Base-by-base conservation (phyloP, 2,113 vertebrate genomes). In the Isichthys henryi region DNA sequence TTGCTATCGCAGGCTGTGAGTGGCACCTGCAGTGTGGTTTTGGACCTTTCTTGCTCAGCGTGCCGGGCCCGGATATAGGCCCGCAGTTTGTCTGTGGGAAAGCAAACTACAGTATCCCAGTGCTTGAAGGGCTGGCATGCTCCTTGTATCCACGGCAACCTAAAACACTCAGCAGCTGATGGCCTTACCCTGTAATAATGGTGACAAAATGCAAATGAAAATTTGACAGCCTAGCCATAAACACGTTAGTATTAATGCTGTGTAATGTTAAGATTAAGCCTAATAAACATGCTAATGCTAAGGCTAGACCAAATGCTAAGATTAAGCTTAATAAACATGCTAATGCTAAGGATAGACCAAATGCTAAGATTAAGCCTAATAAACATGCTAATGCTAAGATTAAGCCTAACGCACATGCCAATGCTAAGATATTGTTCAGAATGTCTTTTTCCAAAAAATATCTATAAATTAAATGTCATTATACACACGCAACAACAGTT, bases 81-180 rank as follows among this genome's bases (percentile, higher is more conserved):
- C 15, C 95, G 95, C 87, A 97, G 92, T 2, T 95, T 95, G 17
- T 31, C 88, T 0, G 96, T 96, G 58, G 95, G 90, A 91, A 97
- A 97, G 86, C 93, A 94, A 23, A 97, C 94, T 0, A 93, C 87
- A 0, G 95, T 93, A 0, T 95, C 94, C 87, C 93, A 93, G n/a
- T 92, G 93, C 85, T 92, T 92, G 3, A 94, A 94, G 27, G 95
- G 89, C 9, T 95, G 96, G 0, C 88, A 43, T 2, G 95, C 96
- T 89, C 96, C 96, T 0, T 96, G 96, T 50, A 97, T 93, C 96
- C 96, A 97, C 0, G 92, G 93, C 49, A 94, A 93, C 91, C 95
- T 94, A 4, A 96, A 94, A 88, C 96, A 97, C 89, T 96, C 95
- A 0, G 93, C 91, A 0, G 95, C 95, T 0, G 94, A 93, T 0